Evolutionary conservation across 2,113 vertebrate species (phyloP).

Genomic region (Hemichromis elongatus): DNA sequence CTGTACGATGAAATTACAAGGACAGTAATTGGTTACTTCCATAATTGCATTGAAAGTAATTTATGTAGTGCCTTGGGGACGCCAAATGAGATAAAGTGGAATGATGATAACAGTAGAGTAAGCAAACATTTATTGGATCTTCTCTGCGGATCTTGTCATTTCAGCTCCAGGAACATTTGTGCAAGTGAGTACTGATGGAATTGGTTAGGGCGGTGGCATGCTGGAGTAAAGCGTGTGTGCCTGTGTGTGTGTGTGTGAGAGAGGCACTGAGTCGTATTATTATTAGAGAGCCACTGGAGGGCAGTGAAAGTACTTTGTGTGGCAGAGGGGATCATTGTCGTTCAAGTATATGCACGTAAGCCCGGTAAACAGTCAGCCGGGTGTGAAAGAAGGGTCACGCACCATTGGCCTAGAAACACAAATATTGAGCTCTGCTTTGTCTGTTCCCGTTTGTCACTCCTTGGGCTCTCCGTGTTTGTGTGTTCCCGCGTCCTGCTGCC

Average conservation of each 20-base stretch:
- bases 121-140: conserved; percentile 42
- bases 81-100: conserved; percentile 51
- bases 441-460: conserved; percentile 4
- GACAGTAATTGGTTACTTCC: conserved; percentile 60
- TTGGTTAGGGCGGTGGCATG: conserved; percentile 11
- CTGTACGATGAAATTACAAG: conserved; percentile 46
- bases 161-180: conserved; percentile 30
- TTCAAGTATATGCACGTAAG: conserved; percentile 43
- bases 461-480: conserved; percentile 3
- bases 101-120: conserved; percentile 39
- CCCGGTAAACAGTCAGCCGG: conserved; percentile 62
- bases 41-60: conserved; percentile 60
- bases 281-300: conserved; percentile 72
- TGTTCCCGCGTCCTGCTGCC: conserved; percentile 4
- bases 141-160: conserved; percentile 33
- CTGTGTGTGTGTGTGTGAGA: neutral
- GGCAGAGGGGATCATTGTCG: conserved; percentile 8
- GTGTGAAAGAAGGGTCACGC: conserved; percentile 66
- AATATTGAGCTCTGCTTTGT: conserved; percentile 16
- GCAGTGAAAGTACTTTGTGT: conserved; percentile 68
- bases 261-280: conserved; percentile 24
- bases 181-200: conserved; percentile 24
- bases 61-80: conserved; percentile 31
- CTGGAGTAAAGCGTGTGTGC: neutral
- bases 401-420: conserved; percentile 58